Conservation (phyloP, 2,888 invertebrate species). For the Apamea epomidion region DNA sequence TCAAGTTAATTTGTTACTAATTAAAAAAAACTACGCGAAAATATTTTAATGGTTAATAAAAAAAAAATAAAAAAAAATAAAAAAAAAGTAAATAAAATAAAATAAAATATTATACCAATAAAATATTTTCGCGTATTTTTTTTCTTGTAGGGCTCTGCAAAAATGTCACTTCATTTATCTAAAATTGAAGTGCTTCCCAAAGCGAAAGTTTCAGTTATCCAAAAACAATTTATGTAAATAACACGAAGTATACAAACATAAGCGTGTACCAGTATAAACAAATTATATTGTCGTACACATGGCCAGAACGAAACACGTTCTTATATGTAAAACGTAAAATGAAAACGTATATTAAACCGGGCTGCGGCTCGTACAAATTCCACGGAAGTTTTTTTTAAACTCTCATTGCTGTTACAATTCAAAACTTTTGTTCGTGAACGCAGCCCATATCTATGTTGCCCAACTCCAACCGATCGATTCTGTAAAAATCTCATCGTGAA, state of each 20-base stretch:
- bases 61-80: too few species aligned
- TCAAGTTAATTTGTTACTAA: neutral
- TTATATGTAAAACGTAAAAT: neutral
- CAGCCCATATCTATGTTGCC: constrained; percentile 18
- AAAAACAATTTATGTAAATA: neutral
- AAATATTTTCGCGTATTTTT: too few species aligned
- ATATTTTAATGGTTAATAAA: neutral
- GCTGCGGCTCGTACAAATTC: constrained; percentile 4
- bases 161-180: neutral
- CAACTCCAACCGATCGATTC: too few species aligned
- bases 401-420: constrained; percentile 30
- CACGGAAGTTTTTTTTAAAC: constrained; percentile 16
- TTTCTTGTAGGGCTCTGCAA: neutral
- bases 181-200: neutral
- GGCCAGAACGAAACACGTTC: too few species aligned
- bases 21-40: neutral
- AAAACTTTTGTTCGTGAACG: constrained; percentile 29
- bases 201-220: neutral
- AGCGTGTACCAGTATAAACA: neutral
- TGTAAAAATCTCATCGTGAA: too few species aligned
- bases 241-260: too few species aligned
- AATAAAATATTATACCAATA: too few species aligned
- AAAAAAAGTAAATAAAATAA: too few species aligned
- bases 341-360: constrained; percentile 6
- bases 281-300: too few species aligned